Evolutionary conservation across 2,113 vertebrate genomes (phyloP).

Genomic region (Lophius piscatorius): DNA sequence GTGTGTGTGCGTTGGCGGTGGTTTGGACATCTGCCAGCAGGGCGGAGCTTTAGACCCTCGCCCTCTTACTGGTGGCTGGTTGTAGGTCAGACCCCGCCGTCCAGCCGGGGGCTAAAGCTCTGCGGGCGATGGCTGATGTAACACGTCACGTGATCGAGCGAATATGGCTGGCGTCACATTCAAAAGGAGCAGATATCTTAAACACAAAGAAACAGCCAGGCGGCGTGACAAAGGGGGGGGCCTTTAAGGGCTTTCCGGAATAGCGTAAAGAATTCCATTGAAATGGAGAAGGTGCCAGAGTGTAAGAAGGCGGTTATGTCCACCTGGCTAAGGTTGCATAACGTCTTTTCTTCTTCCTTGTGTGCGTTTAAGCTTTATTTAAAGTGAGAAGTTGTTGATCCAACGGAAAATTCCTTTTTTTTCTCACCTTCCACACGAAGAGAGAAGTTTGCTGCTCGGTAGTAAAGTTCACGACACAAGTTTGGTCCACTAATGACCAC

Average conservation of each 20-base stretch:
- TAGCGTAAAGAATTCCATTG: neutral
- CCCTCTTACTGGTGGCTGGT: conserved; percentile 23
- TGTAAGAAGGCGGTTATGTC: conserved; percentile 1
- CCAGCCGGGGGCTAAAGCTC: conserved; percentile 1
- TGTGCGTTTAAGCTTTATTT: too few species aligned
- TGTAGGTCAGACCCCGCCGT: conserved; percentile 43
- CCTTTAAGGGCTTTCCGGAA: conserved; percentile 32
- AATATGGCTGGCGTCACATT: conserved; percentile 32
- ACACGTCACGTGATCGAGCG: conserved; percentile 1
- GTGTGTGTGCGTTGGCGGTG: too few species aligned
- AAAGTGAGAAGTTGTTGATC: too few species aligned
- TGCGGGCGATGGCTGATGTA: conserved; percentile 7
- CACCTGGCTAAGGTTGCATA: conserved; percentile 20
- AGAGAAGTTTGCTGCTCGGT: too few species aligned
- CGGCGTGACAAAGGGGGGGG: neutral
- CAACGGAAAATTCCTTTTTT: too few species aligned
- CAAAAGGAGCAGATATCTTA: conserved; percentile 10
- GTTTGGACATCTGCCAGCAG: too few species aligned
- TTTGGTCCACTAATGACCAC: too few species aligned
- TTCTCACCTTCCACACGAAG: too few species aligned
- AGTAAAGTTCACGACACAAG: too few species aligned
- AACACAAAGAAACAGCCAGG: conserved; percentile 21
- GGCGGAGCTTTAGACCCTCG: too few species aligned
- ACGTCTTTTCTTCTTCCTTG: too few species aligned
- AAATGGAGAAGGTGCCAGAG: conserved; percentile 3